Evolutionary conservation across 2,888 invertebrate genomes (phyloP), one percentile per base, ranked within the genome.

Genomic region (Aphidoletes aphidimyza): DNA sequence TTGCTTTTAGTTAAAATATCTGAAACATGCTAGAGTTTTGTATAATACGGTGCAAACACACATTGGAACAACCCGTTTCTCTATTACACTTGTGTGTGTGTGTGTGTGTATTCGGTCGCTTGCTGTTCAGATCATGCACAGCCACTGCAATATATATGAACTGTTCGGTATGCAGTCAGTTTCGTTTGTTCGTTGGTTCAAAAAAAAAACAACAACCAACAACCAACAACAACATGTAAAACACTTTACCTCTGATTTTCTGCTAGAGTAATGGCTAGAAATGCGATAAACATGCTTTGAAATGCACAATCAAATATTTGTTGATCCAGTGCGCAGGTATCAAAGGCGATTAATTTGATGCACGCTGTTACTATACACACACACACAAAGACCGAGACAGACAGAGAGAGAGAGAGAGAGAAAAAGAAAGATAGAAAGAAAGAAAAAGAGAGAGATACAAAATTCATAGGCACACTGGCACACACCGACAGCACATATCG

Each of bases 291-390:
- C 54, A 54, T 22, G 54, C 54, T 54, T 54, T 54, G 22, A 54
- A 54, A 54, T 69, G 11, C 34, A 69, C 34, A 69, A 69, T 30
- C 69, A 69, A 69, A 69, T 69, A 69, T 69, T 69, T 69, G 69
- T 69, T 69, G 69, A 69, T 30, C 69, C 69, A 69, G 34, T 69
- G 69, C 69, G 69, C 69, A 69, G 69, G 69, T 69, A 69, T 69
- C 69, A 69, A 69, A 69, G 30, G 34, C 69, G 69, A 69, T 69
- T 69, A 69, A 69, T 69, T 69, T 69, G 34, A 69, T 69, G 69
- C 69, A 69, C 69, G 30, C n/a, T n/a, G n/a, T 2, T 14, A 1
- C 69, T 34, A 69, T 14, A 30, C 69, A 69, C 34, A 54, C 54
- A 54, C 14, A 5, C 22, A 22, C 22, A 54, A n/a, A 54, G 22